Conservation (phyloP, 2,888 invertebrate species). For the Drosophila nr. perissopoda region DNA sequence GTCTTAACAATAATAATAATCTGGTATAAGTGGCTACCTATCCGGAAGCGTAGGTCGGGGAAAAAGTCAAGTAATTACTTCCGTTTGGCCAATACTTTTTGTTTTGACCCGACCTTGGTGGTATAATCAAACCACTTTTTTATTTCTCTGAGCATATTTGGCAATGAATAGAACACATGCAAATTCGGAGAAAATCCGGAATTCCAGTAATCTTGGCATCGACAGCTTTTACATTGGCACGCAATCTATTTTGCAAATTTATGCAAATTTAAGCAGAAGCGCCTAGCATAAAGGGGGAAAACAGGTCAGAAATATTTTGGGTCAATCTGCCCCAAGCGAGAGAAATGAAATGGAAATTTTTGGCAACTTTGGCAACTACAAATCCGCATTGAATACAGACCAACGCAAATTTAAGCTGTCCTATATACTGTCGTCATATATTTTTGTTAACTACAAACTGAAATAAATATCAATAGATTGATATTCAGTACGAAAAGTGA, state of each 20-base stretch:
- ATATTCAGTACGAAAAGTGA: not conserved
- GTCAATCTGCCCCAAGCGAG: conserved; percentile 22
- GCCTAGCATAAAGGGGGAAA: conserved; percentile 10
- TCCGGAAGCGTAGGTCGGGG: conserved; percentile 32
- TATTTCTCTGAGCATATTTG: conserved; percentile 12
- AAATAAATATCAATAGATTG: not conserved
- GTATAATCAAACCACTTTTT: conserved; percentile 7
- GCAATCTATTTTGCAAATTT: conserved; percentile 48
- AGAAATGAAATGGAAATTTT: conserved; percentile 28
- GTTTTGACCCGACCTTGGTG: conserved; percentile 11
- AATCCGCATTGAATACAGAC: conserved; percentile 5
- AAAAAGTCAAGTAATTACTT: conserved; percentile 62
- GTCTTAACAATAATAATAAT: conserved; percentile 42
- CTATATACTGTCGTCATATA: not conserved
- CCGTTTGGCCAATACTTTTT: conserved; percentile 35
- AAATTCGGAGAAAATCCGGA: conserved; percentile 9
- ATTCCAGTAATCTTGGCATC: conserved; percentile 21
- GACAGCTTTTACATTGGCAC: conserved; percentile 27
- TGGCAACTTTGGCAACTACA: conserved; percentile 4
- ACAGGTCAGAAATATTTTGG: not conserved
- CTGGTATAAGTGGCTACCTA: conserved; percentile 7
- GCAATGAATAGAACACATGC: conserved; percentile 8
- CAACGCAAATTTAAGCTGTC: not conserved
- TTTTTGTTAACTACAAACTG: not conserved
- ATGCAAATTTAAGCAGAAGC: conserved; percentile 48